A percentile compares a stretch with the other conserved stretches of the same genome.
These are phyloP conservation scores for Teleiodes luculella DNA, from an alignment of 2,888 invertebrate genomes.

Conservation along the genomic window DNA sequence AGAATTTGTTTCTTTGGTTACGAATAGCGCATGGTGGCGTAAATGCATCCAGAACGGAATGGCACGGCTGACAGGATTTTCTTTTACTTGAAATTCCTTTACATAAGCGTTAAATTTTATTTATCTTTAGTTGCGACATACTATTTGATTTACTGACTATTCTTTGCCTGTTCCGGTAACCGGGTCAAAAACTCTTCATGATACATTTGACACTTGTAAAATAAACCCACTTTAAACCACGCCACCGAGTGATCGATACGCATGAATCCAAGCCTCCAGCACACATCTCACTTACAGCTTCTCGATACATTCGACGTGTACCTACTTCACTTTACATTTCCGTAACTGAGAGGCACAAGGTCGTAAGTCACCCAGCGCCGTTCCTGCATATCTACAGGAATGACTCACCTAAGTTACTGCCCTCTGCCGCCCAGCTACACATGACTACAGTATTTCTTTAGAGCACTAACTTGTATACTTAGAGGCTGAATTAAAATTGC, in stretches of 20 bases:
- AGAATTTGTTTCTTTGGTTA: background rate
- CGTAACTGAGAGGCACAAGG: constrained; percentile 75
- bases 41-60: constrained; percentile 27
- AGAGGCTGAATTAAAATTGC: constrained; percentile 71
- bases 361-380: constrained; percentile 44
- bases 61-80: constrained; percentile 14
- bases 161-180: constrained; percentile 42
- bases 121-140: constrained; percentile 32
- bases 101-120: background rate
- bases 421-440: constrained; percentile 74
- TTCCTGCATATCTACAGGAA: constrained; percentile 27
- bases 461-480: constrained; percentile 64
- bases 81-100: constrained; percentile 24
- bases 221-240: constrained; percentile 71
- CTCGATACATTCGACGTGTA: constrained; percentile 70
- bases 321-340: constrained; percentile 56
- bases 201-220: constrained; percentile 69
- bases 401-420: constrained; percentile 50
- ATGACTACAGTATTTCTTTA: constrained; percentile 55
- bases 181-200: constrained; percentile 54
- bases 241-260: constrained; percentile 79
- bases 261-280: constrained; percentile 77
- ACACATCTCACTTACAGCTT: constrained; percentile 78
- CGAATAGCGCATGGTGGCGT: constrained; percentile 53
- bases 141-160: constrained; percentile 33